A percentile compares a stretch with the other conserved stretches of the same genome.
phyloP scores from a whole-genome alignment of 2,888 invertebrate genomes.

The Spodoptera exigua region DNA sequence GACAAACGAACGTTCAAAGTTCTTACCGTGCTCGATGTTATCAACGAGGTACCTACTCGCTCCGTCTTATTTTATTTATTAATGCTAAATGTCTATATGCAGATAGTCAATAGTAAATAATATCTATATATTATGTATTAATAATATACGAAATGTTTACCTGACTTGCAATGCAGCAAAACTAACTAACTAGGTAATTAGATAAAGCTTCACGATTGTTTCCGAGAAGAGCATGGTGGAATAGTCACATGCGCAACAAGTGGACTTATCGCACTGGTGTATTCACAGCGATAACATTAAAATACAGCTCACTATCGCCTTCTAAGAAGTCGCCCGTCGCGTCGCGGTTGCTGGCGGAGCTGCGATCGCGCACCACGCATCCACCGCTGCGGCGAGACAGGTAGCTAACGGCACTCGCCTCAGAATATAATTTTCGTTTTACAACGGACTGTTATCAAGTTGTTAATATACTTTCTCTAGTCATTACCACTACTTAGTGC shows the following conservation, averaged over 20 bases:
- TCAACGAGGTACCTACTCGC: constrained; percentile 9
- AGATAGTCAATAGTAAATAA: constrained; percentile 23
- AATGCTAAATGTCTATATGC: constrained; percentile 10
- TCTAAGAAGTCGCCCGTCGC: constrained; percentile 80
- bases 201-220: constrained; percentile 71
- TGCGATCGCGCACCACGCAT: constrained; percentile 43
- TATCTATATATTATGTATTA: constrained; percentile 14
- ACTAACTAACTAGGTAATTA: constrained; percentile 66
- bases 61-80: constrained; percentile 16
- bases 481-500: constrained; percentile 56
- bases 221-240: constrained; percentile 75
- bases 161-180: constrained; percentile 42
- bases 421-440: constrained; percentile 82
- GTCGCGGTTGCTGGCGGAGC: constrained; percentile 57
- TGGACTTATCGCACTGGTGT: constrained; percentile 81
- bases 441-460: constrained; percentile 71
- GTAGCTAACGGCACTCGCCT: constrained; percentile 86
- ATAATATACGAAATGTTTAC: constrained; percentile 47
- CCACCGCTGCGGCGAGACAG: constrained; percentile 75
- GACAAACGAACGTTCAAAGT: constrained; percentile 24
- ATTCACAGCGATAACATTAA: constrained; percentile 87
- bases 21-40: constrained; percentile 18
- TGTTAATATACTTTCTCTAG: constrained; percentile 79
- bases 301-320: constrained; percentile 85
- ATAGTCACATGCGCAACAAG: constrained; percentile 79